Conservation (phyloP, 2,113 vertebrate species). For the Cebus imitator region DNA sequence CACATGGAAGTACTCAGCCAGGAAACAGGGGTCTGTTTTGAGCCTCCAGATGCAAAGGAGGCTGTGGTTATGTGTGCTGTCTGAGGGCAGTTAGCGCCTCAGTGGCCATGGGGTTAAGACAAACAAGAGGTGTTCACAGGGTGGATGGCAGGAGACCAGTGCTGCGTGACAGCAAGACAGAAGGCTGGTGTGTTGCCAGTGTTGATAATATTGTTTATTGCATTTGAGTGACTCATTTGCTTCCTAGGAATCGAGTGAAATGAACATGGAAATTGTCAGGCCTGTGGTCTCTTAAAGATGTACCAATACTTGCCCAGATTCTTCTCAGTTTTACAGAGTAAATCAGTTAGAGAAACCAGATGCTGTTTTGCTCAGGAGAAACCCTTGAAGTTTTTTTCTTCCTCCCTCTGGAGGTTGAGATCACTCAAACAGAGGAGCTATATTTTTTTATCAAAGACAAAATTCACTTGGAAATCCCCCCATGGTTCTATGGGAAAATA, state of each 20-base stretch:
- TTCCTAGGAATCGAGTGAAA: slow-evolving; percentile 35
- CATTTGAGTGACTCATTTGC: neutral
- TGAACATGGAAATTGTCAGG: neutral
- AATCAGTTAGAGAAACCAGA: slow-evolving; percentile 32
- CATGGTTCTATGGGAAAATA: neutral
- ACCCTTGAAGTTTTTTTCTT: neutral
- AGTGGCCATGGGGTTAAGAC: neutral
- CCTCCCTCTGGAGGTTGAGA: neutral
- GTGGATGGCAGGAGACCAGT: neutral
- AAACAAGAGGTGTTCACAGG: neutral
- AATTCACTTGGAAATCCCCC: slow-evolving; percentile 23
- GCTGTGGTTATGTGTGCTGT: neutral
- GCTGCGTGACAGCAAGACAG: neutral
- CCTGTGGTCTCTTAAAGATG: neutral
- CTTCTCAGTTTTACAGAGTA: neutral
- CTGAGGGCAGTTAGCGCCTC: neutral
- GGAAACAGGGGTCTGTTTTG: neutral
- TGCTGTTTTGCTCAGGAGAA: slow-evolving; percentile 7
- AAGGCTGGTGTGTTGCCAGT: neutral
- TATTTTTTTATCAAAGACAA: neutral
- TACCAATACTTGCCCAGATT: neutral
- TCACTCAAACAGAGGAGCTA: neutral
- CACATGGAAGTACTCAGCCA: neutral
- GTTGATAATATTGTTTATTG: neutral
- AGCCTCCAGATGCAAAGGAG: neutral